Evolutionary conservation across 2,797 vertebrate species (phyloP), one percentile per base, ranked within the genome.

Genomic region (Tragopan temminckii): DNA sequence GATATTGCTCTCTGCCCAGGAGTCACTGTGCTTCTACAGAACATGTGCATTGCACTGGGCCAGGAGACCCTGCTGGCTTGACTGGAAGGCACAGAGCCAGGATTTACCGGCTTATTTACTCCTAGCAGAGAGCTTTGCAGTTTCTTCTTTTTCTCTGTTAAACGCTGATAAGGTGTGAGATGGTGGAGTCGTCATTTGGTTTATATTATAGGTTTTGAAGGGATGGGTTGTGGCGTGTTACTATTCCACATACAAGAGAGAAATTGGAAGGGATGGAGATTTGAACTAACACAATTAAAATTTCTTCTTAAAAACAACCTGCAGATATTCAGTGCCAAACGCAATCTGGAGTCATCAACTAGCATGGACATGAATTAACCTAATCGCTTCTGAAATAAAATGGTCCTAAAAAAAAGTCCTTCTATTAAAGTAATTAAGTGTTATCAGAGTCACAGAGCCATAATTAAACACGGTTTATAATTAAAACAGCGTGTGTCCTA

Each of bases 371-470:
- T 70, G 93, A 94, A 95, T 83, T 80, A 89, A 91, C 76, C 81
- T 78, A 92, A 92, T n/a, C 79, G 74, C 77, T 92, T 58, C 84
- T 88, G 76, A 29, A 71, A 88, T 71, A 62, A 35, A 8, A 10
- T 20, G 91, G 55, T 33, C 87, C 67, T 72, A 33, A 48, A 72
- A 93, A 45, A 93, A 85, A 46, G 21, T 52, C 72, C 36, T 93
- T 58, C 87, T 78, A 92, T 92, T 90, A 95, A 89, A 95, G 84
- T 91, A 95, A 95, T 91, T 94, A 94, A 90, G n/a, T 84, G 88
- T 88, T 92, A 95, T 93, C 94, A 94, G 85, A 91, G 92, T 35
- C 86, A 85, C 55, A 91, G 33, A 83, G 33, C 70, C 67, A 68
- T 91, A 95, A 94, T 94, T 95, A 95, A 91, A 90, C 50, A 63